Conservation (phyloP, 37 sponge, comb jelly and placozoan genomes). For the Cladorhizidae sp. region DNA sequence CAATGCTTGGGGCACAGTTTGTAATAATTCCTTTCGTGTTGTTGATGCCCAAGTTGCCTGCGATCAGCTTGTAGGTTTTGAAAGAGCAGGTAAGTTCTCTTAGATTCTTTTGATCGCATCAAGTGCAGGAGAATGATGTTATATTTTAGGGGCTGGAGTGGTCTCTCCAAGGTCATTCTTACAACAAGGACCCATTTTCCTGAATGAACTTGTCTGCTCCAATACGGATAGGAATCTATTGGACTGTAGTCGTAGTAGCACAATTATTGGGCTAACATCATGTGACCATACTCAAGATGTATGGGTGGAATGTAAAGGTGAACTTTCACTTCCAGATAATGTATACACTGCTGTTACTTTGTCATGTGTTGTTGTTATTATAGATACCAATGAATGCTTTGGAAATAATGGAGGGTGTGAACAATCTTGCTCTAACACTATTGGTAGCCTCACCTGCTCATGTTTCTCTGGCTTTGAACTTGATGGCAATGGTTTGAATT, state of each 20-base stretch:
- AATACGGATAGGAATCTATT: conserved; percentile 8
- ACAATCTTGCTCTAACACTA: conserved; percentile 40
- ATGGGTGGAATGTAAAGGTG: conserved; percentile 14
- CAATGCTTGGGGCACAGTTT: conserved; percentile 43
- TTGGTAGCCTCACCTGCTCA: conserved; percentile 49
- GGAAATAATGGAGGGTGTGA: conserved; percentile 51
- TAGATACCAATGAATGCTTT: conserved; percentile 53
- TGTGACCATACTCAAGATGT: conserved; percentile 47
- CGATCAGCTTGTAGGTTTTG: conserved; percentile 10
- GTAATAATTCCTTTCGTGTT: background rate
- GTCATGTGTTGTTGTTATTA: background rate
- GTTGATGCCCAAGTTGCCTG: conserved; percentile 30
- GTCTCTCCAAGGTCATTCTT: background rate
- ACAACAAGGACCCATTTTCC: conserved; percentile 24
- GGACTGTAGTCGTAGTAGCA: background rate
- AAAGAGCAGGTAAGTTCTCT: background rate
- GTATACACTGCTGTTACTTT: too few relatives aligned
- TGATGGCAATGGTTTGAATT: conserved; percentile 7
- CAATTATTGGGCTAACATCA: conserved; percentile 1
- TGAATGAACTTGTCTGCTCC: conserved; percentile 10
- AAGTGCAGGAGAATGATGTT: too few relatives aligned
- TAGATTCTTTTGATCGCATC: background rate
- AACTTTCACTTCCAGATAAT: background rate
- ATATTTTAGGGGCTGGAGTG: background rate
- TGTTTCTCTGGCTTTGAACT: conserved; percentile 26